Conservation (phyloP, 1,140 invertebrate genomes). For the Physella acuta region DNA sequence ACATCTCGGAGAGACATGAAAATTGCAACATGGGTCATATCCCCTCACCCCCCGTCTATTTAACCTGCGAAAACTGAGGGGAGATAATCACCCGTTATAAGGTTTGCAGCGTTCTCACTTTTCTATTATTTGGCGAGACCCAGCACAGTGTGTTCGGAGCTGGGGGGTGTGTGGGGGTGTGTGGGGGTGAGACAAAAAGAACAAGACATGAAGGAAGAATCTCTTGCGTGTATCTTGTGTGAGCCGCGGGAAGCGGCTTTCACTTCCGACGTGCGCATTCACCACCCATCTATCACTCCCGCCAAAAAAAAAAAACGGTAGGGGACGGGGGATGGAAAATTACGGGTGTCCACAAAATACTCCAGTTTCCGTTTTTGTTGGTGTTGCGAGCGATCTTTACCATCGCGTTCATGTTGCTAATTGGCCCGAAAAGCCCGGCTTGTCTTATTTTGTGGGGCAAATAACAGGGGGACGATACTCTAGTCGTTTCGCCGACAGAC, state of each 20-base stretch:
- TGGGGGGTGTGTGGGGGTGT: no score
- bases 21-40: background rate
- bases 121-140: background rate
- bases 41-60: background rate
- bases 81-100: background rate
- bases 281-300: background rate
- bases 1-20: background rate
- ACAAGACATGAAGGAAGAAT: no score
- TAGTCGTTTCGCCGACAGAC: slow-evolving; percentile 1
- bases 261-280: background rate
- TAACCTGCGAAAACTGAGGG: background rate
- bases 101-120: background rate
- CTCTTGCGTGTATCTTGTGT: background rate
- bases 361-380: background rate
- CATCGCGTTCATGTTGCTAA: background rate
- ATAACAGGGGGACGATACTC: background rate
- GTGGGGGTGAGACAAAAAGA: no score
- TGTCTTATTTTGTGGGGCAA: background rate
- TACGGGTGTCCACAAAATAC: background rate
- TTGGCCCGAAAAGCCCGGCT: background rate
- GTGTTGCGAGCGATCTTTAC: background rate
- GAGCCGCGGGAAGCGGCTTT: background rate
- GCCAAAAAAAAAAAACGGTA: no score
- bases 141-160: no score
- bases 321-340: no score